Evolutionary conservation across 2,888 invertebrate genomes (phyloP), one percentile per base, ranked within the genome.

Genomic region (Cheilosia variabilis): DNA sequence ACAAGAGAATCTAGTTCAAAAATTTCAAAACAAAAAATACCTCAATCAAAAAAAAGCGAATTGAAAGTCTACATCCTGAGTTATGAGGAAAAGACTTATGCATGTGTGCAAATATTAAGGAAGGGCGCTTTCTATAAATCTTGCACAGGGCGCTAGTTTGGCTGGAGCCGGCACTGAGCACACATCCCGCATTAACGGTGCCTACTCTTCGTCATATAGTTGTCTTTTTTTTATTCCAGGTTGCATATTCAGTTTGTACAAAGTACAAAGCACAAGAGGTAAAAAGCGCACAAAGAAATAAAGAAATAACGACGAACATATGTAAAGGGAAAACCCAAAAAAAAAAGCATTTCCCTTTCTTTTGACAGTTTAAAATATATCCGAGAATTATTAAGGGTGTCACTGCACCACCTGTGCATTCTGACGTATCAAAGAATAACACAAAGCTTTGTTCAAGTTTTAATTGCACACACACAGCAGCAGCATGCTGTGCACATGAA

Each of bases 391-490:
- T 76, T 69, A 81, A 58, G 75, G 65, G 68, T 55, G 37, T 62
- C 57, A 62, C 62, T 80, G 60, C 27, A 34, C 13, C 31, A 55
- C 45, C 17, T 41, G 15, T 17, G 43, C 34, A 53, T 57, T 55
- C n/a, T 47, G 31, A 41, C 45, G 45, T 65, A 63, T 65, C 69
- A 77, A 77, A 69, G 76, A 65, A 71, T 65, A 65, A 71, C 77
- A 82, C 34, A 82, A 68, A 65, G 65, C 76, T 76, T 71, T 81
- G 76, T 71, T 82, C 58, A 76, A 82, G 9, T 52, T 52, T 52
- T 52, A 52, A 52, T 52, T 52, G 24, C 52, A 52, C 52, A 5
- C 24, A 52, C 7, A n/a, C 45, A 17, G 9, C 45, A n/a, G 1
- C 7, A 17, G 17, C 7, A 6, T 9, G 19, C 17, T 4, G 45